Evolutionary conservation across 2,888 invertebrate genomes (phyloP), one percentile per base, ranked within the genome.

Genomic region (Dicranocentrus wangi): DNA sequence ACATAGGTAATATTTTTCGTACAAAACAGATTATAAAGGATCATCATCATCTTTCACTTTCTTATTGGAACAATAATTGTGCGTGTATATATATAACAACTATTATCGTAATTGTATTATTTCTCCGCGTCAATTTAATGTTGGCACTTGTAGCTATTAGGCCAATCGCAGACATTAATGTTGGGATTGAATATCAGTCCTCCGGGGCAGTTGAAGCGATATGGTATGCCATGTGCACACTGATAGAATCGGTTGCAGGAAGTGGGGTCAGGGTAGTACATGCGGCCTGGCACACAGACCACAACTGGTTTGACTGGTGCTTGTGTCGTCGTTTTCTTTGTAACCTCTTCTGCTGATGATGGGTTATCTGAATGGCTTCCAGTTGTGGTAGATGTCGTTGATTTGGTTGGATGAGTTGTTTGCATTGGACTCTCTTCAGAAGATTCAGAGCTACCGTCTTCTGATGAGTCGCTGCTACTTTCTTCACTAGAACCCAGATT

Each of bases 151-250:
- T 65, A 65, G 42, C 7, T 42, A 5, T 15, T 19, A 17, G 65
- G 65, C 65, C 65, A 65, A n/a, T 65, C 65, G 43, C 65, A 65
- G 19, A 65, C 65, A 17, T 65, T 65, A 13, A 65, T 65, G 8
- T 65, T 42, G 17, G 65, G 65, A 21, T 65, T 65, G 28, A 65
- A 65, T 39, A 27, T 17, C 42, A 65, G 21, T 19, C 42, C 39
- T 19, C 28, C 42, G 8, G 65, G 65, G 19, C 65, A 65, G 15
- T 15, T 13, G 17, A 19, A 15, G 2, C 42, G 7, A 21, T 65
- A 65, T 42, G 65, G 65, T 1, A 23, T 58, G 3, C 53, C 55
- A 23, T 70, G 53, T 5, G 55, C 32, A 17, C 70, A 70, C 21
- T 70, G 70, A 25, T 47, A 55, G 42, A 55, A 70, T 17, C 17